Conservation (phyloP, 2,888 invertebrate genomes). For the Rosalia funebris region DNA sequence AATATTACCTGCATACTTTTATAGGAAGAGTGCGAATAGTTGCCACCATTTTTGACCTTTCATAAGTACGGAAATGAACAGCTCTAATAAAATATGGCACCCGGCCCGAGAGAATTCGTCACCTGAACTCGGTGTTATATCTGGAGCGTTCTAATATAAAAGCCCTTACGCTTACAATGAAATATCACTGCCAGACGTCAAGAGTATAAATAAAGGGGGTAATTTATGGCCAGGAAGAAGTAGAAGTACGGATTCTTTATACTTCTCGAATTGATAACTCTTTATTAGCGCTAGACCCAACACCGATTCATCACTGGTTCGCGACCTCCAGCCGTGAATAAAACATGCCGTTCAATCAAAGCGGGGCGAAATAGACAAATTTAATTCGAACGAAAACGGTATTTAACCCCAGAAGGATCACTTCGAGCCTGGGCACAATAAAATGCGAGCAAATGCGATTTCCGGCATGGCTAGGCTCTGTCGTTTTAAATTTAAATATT, state of each 20-base stretch:
- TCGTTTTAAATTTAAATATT: slow-evolving; percentile 29
- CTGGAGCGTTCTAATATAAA: neutral
- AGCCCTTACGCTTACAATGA: neutral
- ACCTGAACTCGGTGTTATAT: neutral
- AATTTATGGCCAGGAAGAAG: slow-evolving; percentile 2
- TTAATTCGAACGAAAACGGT: slow-evolving; percentile 24
- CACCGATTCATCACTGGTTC: slow-evolving; percentile 11
- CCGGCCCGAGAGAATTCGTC: neutral
- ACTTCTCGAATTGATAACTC: slow-evolving; percentile 4
- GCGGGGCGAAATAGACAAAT: slow-evolving; percentile 24
- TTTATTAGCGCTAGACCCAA: slow-evolving; percentile 6
- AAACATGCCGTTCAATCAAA: slow-evolving; percentile 19
- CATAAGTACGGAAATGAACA: no score
- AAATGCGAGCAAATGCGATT: slow-evolving; percentile 22
- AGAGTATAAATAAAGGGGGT: neutral
- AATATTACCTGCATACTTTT: no score
- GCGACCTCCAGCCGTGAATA: slow-evolving; percentile 16
- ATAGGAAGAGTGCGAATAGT: no score
- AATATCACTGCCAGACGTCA: neutral
- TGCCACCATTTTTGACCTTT: no score
- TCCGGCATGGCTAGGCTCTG: slow-evolving; percentile 1
- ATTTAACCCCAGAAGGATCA: slow-evolving; percentile 25
- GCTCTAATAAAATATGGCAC: no score
- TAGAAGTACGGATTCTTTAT: neutral
- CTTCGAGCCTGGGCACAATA: slow-evolving; percentile 8